Evolutionary conservation across 2,888 invertebrate species (phyloP), one percentile per base, ranked within the genome.

Genomic region (Sphaerophoria taeniata): DNA sequence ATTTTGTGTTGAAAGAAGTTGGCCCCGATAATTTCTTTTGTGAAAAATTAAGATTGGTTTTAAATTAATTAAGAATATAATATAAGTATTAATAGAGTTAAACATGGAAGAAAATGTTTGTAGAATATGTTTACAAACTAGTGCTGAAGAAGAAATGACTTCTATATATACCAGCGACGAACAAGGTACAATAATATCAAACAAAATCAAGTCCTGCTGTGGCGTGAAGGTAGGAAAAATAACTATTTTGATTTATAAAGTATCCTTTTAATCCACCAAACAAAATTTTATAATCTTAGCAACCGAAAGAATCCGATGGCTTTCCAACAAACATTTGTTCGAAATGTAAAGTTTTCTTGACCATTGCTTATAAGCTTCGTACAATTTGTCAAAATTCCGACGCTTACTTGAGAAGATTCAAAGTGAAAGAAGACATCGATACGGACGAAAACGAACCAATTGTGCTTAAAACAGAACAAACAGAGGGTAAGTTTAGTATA

Each of bases 321-420:
- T 79, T 92, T 7, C 90, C 92, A 0, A 89, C 89, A 31, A 88
- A 89, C 67, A 92, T 91, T 6, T 92, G 90, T 61, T 80, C 86
- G 0, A 89, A 89, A 49, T 91, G 91, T 67, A 87, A 90, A 7
- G 88, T 88, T 0, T 90, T 91, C 69, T 78, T 92, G 5, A 88
- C 88, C 2, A 87, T 91, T 6, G 90, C 92, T 0, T 89, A 90
- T 79, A 91, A 91, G 69, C 92, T 92, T 83, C 91, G 90, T 2
- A 88, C 88, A 65, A 90, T 91, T 61, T 92, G 92, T 47, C 89
- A 90, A 58, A 90, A 89, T 55, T 91, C 92, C 0, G 89, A 92
- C 80, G 88, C 89, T 16, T 90, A 92, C 24, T 82, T 92, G 2
- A 88, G 89, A 6, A 89, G 90, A 49, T 91, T 89, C 71, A 88